These are phyloP conservation scores for Parazoanthus atlanticus DNA, from an alignment of 92 coral and sea anemone species.

Conservation along the genomic window DNA sequence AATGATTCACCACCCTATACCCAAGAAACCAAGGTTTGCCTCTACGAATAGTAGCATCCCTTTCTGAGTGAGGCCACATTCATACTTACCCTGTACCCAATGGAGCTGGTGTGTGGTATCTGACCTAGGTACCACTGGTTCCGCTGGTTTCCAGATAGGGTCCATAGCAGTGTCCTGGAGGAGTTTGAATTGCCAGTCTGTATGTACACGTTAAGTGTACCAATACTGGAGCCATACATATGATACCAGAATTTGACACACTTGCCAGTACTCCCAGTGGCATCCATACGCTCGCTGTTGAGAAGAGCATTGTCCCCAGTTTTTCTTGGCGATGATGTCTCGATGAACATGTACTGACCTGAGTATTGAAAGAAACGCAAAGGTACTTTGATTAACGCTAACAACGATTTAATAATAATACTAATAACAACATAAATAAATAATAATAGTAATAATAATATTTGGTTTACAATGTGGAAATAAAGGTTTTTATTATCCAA, in stretches of 20 bases:
- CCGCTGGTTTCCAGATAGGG: constrained; percentile 72
- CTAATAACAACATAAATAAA: not conserved
- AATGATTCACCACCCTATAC: not conserved
- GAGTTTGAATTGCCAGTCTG: constrained; percentile 60
- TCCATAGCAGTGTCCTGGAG: constrained; percentile 67
- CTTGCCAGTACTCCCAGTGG: constrained; percentile 66
- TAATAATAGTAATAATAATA: too few relatives aligned
- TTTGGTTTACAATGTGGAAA: too few relatives aligned
- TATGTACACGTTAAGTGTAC: constrained; percentile 72
- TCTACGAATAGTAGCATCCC: not conserved
- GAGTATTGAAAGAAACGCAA: not conserved
- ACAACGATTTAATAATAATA: not conserved
- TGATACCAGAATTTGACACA: constrained; percentile 90
- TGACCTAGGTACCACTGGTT: constrained; percentile 73
- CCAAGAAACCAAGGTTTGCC: not conserved
- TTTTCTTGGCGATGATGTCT: constrained; percentile 78
- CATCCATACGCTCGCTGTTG: constrained; percentile 69
- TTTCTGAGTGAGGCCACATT: not conserved
- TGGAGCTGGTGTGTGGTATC: constrained; percentile 60
- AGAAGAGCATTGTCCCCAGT: constrained; percentile 79
- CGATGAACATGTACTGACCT: constrained; percentile 89
- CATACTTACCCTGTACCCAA: constrained; percentile 67
- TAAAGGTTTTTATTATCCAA: too few relatives aligned
- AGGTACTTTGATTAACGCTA: too few relatives aligned
- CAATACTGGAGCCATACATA: constrained; percentile 80